Base-by-base conservation (phyloP, 2,113 vertebrate genomes). In the Pelobates fuscus region DNA sequence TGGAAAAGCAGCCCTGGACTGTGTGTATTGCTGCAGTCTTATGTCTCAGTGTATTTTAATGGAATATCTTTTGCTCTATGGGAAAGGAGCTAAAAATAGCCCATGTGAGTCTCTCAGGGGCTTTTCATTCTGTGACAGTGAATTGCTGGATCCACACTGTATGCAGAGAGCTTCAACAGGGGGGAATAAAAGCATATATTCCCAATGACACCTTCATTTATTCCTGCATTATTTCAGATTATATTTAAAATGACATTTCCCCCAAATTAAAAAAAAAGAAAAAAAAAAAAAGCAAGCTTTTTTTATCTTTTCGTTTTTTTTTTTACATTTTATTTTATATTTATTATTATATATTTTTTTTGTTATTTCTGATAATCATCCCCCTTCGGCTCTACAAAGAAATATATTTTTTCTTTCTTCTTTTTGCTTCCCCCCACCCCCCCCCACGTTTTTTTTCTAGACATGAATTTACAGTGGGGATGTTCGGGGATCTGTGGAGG, bases 21-120 rank as follows among this genome's bases (percentile, higher is more conserved):
- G 5, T 68, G 74, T 23, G 72, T 69, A 46, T 57, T 78, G 75
- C 25, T 70, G 76, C 70, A 61, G 67, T 69, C 15, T 70, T 70
- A 65, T 70, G n/a, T 27, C 75, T 77, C 67, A 30, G 67, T 67
- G 61, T 62, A 67, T 74, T 25, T 80, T 71, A 62, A 64, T 80
- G 74, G 64, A 66, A 72, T 26, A 62, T 71, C 74, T 77, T 64
- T 21, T 59, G 61, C 7, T 76, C 66, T 43, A 59, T 69, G 69
- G 70, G 61, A 61, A 75, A 55, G 32, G 30, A 55, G 79, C 71
- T 78, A 80, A 80, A 80, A 80, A 80, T 76, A 79, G 71, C 60
- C 11, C 17, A 20, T 12, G 54, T 21, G 77, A 54, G 77, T 71
- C 69, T 61, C 77, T 20, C 62, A 71, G 69, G 43, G 30, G 62